Evolutionary conservation across 2,113 vertebrate genomes (phyloP).

Genomic region (Alexandromys fortis): DNA sequence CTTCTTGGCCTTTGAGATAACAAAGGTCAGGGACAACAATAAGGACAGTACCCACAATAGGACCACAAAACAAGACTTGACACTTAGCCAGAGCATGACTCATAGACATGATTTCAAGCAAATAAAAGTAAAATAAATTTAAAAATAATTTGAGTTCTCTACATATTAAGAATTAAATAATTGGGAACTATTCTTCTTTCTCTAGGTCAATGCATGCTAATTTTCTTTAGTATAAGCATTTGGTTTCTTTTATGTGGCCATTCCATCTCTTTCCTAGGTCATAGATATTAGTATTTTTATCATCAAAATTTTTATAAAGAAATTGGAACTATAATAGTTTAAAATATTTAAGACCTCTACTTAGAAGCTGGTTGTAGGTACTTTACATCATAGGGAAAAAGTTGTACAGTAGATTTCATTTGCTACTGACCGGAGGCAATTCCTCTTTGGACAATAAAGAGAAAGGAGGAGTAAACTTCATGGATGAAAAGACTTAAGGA

Average conservation of each 20-base stretch:
- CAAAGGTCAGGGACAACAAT: neutral
- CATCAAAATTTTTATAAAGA: neutral
- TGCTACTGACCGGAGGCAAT: neutral
- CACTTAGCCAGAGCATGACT: neutral
- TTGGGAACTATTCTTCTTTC: neutral
- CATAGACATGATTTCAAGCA: neutral
- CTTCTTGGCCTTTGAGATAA: neutral
- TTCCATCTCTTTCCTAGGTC: neutral
- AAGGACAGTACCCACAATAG: neutral
- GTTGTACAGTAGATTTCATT: conserved; percentile 48
- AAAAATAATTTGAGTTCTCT: neutral
- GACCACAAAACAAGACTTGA: neutral
- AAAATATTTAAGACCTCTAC: neutral
- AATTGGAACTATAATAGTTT: neutral
- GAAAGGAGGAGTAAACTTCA: conserved; percentile 66
- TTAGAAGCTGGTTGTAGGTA: conserved; percentile 13
- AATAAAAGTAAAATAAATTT: neutral
- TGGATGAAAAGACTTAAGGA: conserved; percentile 77
- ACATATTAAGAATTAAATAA: neutral
- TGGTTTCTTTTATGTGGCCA: neutral
- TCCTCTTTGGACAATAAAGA: conserved; percentile 58
- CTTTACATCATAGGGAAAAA: neutral
- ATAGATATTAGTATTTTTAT: neutral
- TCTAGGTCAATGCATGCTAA: neutral
- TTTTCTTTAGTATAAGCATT: neutral